Conservation (phyloP, 2,888 invertebrate genomes). For the Hydropsyche betteni region DNA sequence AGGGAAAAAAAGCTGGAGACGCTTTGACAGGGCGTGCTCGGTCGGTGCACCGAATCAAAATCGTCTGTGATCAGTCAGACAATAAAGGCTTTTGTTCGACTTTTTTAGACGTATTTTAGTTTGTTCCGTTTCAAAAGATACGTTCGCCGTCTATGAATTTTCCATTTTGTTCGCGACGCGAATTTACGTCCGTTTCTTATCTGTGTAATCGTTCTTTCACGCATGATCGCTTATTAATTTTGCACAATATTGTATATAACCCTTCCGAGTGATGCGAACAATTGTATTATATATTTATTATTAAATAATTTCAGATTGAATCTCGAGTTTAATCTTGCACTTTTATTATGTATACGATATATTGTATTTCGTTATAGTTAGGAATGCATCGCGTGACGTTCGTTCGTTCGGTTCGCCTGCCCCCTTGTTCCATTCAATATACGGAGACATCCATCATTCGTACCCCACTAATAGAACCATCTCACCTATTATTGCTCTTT, state of each 20-base stretch:
- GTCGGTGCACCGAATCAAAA: constrained; percentile 21
- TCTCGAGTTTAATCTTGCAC: too few species aligned
- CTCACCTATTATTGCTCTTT: constrained; percentile 50
- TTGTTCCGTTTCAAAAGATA: neutral
- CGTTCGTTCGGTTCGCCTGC: constrained; percentile 4
- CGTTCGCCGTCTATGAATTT: too few species aligned
- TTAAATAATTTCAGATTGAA: neutral
- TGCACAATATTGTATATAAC: too few species aligned
- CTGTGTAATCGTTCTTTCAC: too few species aligned
- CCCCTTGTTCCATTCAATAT: constrained; percentile 50
- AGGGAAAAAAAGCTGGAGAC: constrained; percentile 15
- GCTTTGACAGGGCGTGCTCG: constrained; percentile 6
- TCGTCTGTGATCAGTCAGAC: constrained; percentile 26
- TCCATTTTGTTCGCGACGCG: too few species aligned
- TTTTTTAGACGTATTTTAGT: neutral
- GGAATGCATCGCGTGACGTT: constrained; percentile 42
- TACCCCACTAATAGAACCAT: constrained; percentile 51
- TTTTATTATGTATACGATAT: too few species aligned
- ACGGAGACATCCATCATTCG: constrained; percentile 48
- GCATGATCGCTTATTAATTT: too few species aligned
- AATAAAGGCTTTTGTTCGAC: constrained; percentile 20
- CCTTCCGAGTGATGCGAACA: neutral
- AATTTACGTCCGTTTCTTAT: too few species aligned
- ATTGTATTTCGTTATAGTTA: too few species aligned
- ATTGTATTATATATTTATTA: neutral